Base-by-base conservation (phyloP, 2,113 vertebrate genomes). In the Chaetorhynchus papuensis region DNA sequence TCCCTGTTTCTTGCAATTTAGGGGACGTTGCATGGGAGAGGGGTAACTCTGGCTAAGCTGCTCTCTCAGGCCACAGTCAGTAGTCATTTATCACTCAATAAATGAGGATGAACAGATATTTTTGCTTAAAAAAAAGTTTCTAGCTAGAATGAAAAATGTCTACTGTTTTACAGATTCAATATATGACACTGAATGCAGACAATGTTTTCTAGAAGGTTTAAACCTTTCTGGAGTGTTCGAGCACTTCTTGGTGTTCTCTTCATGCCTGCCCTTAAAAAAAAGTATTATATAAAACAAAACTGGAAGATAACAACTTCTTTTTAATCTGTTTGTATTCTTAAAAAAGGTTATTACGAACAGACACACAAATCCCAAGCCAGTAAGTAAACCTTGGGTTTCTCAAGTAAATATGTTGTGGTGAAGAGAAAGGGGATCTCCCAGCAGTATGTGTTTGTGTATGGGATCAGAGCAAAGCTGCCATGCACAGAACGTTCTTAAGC, bases 401-500 rank as follows among this genome's bases (percentile, higher is more conserved):
- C 65, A 86, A 71, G 61, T 35, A 78, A 93, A 37, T n/a, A 69
- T 1, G 24, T 17, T 77, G 72, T 19, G 41, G 49, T 74, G 64
- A 71, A 35, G 72, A 49, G 18, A 60, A 89, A 69, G 60, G 22
- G 1, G 9, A 20, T 44, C 7, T 44, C 80, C 60, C 30, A 45
- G 35, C n/a, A 68, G 16, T 5, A 30, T 44, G 26, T 76, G 77
- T 83, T 87, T 72, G 59, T 26, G 20, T 30, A 72, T 21, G 0
- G 3, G 33, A 45, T 41, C 69, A 74, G 59, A 17, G 54, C 22
- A 69, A 56, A 69, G 54, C 50, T 83, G 41, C 1, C 1, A 7
- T 6, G 31, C 57, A 7, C 0, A 0, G 8, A 19, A 71, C 7
- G 39, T 11, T 72, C 42, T n/a, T 17, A 33, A 21, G 6, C 4